phyloP scores from a whole-genome alignment of 2,888 invertebrate species.

The Minunthozetes semirufus region DNA sequence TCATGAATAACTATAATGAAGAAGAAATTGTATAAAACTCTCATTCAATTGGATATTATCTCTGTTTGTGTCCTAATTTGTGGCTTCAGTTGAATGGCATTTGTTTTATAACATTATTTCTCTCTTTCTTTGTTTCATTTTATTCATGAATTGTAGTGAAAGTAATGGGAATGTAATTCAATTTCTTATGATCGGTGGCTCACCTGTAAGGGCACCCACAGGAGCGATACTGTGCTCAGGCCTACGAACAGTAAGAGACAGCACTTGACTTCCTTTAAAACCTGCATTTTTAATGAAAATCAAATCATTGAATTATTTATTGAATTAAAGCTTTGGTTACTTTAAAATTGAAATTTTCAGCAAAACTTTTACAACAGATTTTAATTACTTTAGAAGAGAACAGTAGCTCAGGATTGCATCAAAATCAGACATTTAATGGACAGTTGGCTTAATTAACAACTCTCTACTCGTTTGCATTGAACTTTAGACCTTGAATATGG shows the following conservation, averaged over 20 bases:
- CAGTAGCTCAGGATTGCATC: slow-evolving; percentile 15
- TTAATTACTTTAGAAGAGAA: neutral
- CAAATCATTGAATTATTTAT: neutral
- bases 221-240: slow-evolving; percentile 27
- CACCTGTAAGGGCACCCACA: slow-evolving; percentile 37
- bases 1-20: neutral
- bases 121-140: neutral
- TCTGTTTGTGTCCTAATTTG: slow-evolving; percentile 27
- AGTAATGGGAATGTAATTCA: no score
- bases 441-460: neutral
- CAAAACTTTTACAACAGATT: slow-evolving; percentile 15
- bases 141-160: neutral
- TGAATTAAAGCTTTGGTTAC: neutral
- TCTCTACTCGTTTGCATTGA: neutral
- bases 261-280: slow-evolving; percentile 33
- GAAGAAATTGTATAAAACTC: neutral
- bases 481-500: slow-evolving; percentile 16
- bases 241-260: slow-evolving; percentile 32
- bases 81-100: slow-evolving; percentile 1
- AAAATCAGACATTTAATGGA: neutral
- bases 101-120: slow-evolving; percentile 6
- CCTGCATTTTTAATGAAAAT: slow-evolving; percentile 29
- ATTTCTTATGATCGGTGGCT: neutral
- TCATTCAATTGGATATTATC: neutral
- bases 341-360: neutral